Evolutionary conservation across 2,888 invertebrate genomes (phyloP).

Genomic region (Metopia argyrocephala): DNA sequence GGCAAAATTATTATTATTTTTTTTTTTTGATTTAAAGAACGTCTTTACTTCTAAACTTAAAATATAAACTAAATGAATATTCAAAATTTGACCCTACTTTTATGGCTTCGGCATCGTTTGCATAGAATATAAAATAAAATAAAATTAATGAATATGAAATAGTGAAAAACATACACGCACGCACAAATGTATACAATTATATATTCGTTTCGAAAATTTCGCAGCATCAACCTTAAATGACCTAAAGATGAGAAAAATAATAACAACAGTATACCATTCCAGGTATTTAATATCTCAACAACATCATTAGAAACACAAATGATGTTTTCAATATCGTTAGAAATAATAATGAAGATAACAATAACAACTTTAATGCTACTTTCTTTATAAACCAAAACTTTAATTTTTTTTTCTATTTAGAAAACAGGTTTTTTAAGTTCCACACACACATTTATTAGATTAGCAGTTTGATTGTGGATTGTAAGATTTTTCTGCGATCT

Average conservation of each 20-base stretch:
- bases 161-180: too few species aligned
- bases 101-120: slow-evolving; percentile 69
- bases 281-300: background rate
- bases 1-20: background rate
- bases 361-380: slow-evolving; percentile 12
- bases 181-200: background rate
- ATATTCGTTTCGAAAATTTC: background rate
- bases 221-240: slow-evolving; percentile 15
- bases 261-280: background rate
- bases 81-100: slow-evolving; percentile 66
- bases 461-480: background rate
- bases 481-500: background rate
- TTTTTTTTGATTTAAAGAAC: background rate
- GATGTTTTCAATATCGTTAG: background rate
- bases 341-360: slow-evolving; percentile 1
- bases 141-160: too few species aligned
- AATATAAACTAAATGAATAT: slow-evolving; percentile 66
- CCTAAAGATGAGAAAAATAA: slow-evolving; percentile 1
- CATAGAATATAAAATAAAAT: background rate
- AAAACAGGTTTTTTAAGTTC: background rate
- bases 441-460: background rate
- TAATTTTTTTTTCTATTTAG: background rate
- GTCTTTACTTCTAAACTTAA: slow-evolving; percentile 48
- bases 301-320: background rate
- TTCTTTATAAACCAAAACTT: slow-evolving; percentile 21